Percentiles rank a stretch among this genome's conserved stretches.
These are phyloP conservation scores for Keiferia lycopersicella DNA, from an alignment of 2,888 invertebrate species.

Conservation along the genomic window DNA sequence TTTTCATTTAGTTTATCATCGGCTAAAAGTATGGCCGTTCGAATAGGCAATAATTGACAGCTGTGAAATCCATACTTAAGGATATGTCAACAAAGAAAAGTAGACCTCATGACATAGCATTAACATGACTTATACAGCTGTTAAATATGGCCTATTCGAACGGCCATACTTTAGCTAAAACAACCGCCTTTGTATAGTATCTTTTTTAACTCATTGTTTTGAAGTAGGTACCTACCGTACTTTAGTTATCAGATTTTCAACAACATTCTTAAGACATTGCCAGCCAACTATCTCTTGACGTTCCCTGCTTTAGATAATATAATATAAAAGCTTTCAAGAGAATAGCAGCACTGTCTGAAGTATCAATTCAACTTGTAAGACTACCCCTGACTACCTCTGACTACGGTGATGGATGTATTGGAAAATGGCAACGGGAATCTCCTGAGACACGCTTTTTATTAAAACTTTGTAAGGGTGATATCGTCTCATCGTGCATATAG, in stretches of 20 bases:
- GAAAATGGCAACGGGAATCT: constrained; percentile 28
- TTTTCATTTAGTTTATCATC: no score
- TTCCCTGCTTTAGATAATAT: constrained; percentile 66
- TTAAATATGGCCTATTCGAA: no score
- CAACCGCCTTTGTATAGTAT: no score
- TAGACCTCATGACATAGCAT: no score
- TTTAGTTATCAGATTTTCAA: neutral
- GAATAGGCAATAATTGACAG: no score
- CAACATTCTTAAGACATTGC: neutral
- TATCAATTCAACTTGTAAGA: constrained; percentile 79
- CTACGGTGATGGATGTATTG: constrained; percentile 26
- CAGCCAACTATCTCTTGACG: neutral
- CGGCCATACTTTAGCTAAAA: no score
- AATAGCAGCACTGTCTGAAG: constrained; percentile 74
- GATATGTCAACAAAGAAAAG: no score
- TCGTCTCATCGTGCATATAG: constrained; percentile 8
- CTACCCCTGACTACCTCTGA: constrained; percentile 52
- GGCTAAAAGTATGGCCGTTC: no score
- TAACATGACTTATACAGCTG: no score
- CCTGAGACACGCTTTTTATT: constrained; percentile 15
- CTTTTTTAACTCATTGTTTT: no score
- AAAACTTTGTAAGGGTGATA: neutral
- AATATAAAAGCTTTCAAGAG: constrained; percentile 81
- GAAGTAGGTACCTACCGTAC: no score
- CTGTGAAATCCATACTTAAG: no score